Conservation (phyloP, 2,113 vertebrate genomes). For the Neoarius graeffei region DNA sequence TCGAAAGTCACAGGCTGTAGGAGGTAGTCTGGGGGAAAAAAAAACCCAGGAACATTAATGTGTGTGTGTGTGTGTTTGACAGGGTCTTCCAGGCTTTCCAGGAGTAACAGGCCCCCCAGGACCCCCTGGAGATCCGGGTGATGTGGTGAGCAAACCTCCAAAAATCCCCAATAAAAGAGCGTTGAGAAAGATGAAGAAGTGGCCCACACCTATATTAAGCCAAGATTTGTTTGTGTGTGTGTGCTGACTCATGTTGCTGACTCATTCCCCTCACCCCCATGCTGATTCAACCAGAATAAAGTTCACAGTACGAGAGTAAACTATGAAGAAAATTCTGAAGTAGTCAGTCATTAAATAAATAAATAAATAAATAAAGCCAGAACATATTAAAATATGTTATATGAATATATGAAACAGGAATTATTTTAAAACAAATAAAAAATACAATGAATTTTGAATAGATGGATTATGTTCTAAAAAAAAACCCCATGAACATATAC, state of each 20-base stretch:
- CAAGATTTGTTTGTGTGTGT: constrained; percentile 25
- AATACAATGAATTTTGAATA: not conserved
- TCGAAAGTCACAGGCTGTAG: not conserved
- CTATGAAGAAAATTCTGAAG: not conserved
- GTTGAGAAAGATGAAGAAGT: not conserved
- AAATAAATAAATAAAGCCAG: too few species aligned
- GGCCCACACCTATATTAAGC: not conserved
- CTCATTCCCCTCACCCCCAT: constrained; percentile 30
- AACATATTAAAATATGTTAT: not conserved
- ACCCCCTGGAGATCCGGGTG: constrained; percentile 83
- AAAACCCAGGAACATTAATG: not conserved
- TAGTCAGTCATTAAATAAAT: not conserved
- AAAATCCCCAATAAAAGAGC: not conserved
- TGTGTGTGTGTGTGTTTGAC: constrained; percentile 38
- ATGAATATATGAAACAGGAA: not conserved
- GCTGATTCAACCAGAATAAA: constrained; percentile 8
- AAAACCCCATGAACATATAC: not conserved
- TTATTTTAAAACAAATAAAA: not conserved
- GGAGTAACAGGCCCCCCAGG: constrained; percentile 76
- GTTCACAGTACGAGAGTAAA: not conserved
- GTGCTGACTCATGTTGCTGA: not conserved
- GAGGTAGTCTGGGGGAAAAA: not conserved
- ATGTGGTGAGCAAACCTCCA: constrained; percentile 71
- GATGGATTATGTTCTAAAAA: not conserved
- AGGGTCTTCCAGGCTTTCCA: constrained; percentile 71